Conservation (phyloP, 2,113 vertebrate genomes). For the Gadus chalcogrammus region DNA sequence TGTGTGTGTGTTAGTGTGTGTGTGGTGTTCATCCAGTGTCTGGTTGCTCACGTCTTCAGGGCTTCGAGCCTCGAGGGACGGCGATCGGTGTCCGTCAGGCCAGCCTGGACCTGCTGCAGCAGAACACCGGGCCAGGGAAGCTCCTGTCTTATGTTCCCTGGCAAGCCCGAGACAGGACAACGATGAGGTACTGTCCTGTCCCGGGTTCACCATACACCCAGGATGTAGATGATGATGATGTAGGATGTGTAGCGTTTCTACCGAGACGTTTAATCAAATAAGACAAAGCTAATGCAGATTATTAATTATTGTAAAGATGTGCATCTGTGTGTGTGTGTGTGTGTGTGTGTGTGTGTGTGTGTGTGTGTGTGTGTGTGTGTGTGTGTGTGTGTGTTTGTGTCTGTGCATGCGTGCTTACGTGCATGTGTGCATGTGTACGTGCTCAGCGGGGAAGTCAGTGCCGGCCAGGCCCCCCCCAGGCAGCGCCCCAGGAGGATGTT, state of each 20-base stretch:
- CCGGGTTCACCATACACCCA: neutral
- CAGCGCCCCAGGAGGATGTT: constrained; percentile 81
- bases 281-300: neutral
- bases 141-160: constrained; percentile 79
- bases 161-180: constrained; percentile 60
- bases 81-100: constrained; percentile 83
- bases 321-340: too few species aligned
- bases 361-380: neutral
- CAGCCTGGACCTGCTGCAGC: constrained; percentile 82
- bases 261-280: neutral
- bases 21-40: neutral
- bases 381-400: neutral
- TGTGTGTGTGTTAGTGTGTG: constrained; percentile 13
- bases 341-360: neutral
- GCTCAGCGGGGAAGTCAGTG: constrained; percentile 43
- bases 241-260: neutral
- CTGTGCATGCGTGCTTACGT: neutral
- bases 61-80: constrained; percentile 90
- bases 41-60: constrained; percentile 66
- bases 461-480: constrained; percentile 33
- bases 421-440: neutral
- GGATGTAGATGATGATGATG: neutral
- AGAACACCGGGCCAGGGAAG: constrained; percentile 84
- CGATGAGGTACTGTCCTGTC: constrained; percentile 66
- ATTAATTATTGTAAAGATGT: too few species aligned